phyloP scores from a whole-genome alignment of 2,797 vertebrate genomes.

The Gastrophryne carolinensis region DNA sequence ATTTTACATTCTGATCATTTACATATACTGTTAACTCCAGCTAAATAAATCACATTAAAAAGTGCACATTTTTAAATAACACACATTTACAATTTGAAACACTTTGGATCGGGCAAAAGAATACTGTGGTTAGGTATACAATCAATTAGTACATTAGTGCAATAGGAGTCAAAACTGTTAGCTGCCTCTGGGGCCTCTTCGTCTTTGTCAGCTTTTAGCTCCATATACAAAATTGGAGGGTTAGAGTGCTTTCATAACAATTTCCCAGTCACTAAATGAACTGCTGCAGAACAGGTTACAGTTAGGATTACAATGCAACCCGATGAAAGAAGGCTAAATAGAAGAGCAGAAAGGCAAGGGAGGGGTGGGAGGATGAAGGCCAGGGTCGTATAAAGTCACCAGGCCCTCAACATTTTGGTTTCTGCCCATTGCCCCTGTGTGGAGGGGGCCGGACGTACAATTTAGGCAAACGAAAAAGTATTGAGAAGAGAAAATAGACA shows the following conservation, averaged over 20 bases:
- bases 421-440: too few relatives aligned
- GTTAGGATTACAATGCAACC: neutral
- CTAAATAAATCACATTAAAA: slow-evolving; percentile 8
- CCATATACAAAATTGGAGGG: neutral
- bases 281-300: neutral
- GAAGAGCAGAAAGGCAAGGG: neutral
- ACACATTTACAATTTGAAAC: neutral
- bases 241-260: neutral
- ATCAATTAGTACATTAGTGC: slow-evolving; percentile 53
- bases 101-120: slow-evolving; percentile 10
- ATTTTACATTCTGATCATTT: neutral
- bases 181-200: neutral
- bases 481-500: too few relatives aligned
- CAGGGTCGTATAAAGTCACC: neutral
- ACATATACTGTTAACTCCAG: slow-evolving; percentile 3
- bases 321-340: neutral
- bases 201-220: neutral
- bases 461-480: too few relatives aligned
- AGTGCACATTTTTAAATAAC: slow-evolving; percentile 36
- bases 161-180: slow-evolving; percentile 1
- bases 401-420: too few relatives aligned
- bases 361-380: neutral
- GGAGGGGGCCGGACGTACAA: too few relatives aligned
- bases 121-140: slow-evolving; percentile 35
- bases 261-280: neutral